Evolutionary conservation across 2,113 vertebrate genomes (phyloP), one percentile per base, ranked within the genome.

Genomic region (Cephalopholis sonnerati): DNA sequence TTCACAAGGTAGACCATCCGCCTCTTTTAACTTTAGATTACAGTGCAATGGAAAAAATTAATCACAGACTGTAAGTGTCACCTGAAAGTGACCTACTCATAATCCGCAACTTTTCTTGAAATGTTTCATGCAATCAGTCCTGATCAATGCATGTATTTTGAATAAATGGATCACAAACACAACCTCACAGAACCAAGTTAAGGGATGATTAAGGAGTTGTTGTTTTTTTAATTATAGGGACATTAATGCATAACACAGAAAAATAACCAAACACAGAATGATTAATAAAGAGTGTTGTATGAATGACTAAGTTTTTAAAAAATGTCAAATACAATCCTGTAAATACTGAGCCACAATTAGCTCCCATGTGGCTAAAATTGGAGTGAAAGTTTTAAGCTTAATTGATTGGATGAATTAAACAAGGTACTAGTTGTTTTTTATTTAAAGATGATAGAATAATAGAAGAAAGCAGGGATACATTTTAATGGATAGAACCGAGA

Each of bases 21-120:
- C 61, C 39, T 78, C 53, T 81, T 73, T 83, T 20, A 76, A 82
- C 58, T 58, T 68, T 15, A 86, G 72, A 82, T 86, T 70, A 48
- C 24, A 46, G 20, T 32, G 58, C 17, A 25, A 36, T 25, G 44
- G 16, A 61, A 39, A 55, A 59, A 61, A 64, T 29, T 2, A 48
- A 62, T 64, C 12, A 68, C 54, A 46, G 48, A 46, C 53, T 65
- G 32, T 74, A 53, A 57, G 83, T 72, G n/a, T 78, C 62, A 41
- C 48, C 65, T 76, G 32, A 81, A 76, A 81, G 51, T 82, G 51
- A 76, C 55, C n/a, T 70, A 18, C 39, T 74, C 66, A 41, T 67
- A 72, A 72, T 75, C 22, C 41, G 59, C n/a, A 13, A 1, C 15
- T 54, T 10, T 48, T 69, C 5, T 54, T 44, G 16, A 54, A 3